These are phyloP conservation scores for Lithobates pipiens DNA, from an alignment of 2,797 vertebrate genomes.

Conservation along the genomic window DNA sequence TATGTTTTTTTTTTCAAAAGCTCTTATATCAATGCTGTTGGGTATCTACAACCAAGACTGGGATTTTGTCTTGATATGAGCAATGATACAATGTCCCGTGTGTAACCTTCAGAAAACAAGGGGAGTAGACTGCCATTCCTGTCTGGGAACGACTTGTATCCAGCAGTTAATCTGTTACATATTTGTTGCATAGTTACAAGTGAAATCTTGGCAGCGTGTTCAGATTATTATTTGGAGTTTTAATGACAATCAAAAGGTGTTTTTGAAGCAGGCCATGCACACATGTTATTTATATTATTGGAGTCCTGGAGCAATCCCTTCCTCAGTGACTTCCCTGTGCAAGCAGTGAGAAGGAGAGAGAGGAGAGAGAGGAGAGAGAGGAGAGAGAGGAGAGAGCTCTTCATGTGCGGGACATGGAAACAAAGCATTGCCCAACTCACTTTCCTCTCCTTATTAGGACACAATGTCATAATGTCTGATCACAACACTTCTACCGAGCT, in stretches of 20 bases:
- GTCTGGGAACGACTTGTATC: not conserved
- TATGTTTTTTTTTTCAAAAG: no score
- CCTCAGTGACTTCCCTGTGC: not conserved
- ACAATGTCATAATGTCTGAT: constrained; percentile 23
- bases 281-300: not conserved
- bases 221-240: not conserved
- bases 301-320: not conserved
- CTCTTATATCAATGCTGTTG: no score
- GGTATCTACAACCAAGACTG: no score
- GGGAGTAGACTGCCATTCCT: not conserved
- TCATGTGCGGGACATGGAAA: constrained; percentile 23
- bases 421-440: constrained; percentile 19
- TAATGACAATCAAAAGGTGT: constrained; percentile 8
- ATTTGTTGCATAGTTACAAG: not conserved
- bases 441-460: constrained; percentile 60
- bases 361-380: no score
- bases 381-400: not conserved
- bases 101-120: no score
- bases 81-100: no score
- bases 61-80: no score
- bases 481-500: constrained; percentile 3
- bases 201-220: not conserved
- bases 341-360: not conserved
- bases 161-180: not conserved
- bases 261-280: not conserved